A percentile compares a stretch with the other conserved stretches of the same genome.
These are phyloP conservation scores for Drosophila setosimentum DNA, from an alignment of 2,888 invertebrate species.

Conservation along the genomic window DNA sequence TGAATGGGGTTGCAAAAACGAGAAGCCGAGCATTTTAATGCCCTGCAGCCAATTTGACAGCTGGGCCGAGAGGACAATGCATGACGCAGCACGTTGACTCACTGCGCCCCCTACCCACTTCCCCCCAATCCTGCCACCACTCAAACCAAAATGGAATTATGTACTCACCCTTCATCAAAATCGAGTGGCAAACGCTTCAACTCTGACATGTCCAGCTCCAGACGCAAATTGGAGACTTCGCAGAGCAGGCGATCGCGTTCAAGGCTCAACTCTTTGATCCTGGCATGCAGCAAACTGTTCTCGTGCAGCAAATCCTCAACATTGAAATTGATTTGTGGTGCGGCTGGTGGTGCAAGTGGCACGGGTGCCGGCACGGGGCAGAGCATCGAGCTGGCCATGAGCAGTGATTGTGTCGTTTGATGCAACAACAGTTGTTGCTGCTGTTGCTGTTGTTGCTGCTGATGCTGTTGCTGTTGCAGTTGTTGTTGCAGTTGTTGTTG, in stretches of 20 bases:
- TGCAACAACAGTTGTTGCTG: conserved; percentile 73
- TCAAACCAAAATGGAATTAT: conserved; percentile 6
- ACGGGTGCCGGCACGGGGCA: conserved; percentile 42
- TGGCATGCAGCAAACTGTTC: conserved; percentile 81
- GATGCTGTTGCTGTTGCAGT: conserved; percentile 73
- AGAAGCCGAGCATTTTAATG: conserved; percentile 47
- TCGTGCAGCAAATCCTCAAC: conserved; percentile 83
- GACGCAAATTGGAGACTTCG: conserved; percentile 84
- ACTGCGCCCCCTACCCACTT: conserved; percentile 14
- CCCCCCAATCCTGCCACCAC: neutral
- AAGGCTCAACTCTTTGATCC: conserved; percentile 81
- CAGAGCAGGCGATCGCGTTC: conserved; percentile 84
- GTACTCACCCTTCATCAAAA: conserved; percentile 83
- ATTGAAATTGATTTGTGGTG: conserved; percentile 54
- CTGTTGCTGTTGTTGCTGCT: conserved; percentile 56
- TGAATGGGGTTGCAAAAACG: conserved; percentile 75
- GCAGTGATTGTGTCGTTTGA: conserved; percentile 83
- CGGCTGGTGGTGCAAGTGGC: conserved; percentile 22
- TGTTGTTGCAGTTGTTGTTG: conserved; percentile 58
- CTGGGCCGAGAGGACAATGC: conserved; percentile 52
- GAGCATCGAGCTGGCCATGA: conserved; percentile 83
- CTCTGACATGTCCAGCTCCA: conserved; percentile 85
- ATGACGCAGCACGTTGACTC: conserved; percentile 65
- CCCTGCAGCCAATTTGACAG: conserved; percentile 59
- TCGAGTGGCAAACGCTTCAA: conserved; percentile 83